These are phyloP conservation scores for Dendroctonus ponderosae DNA, from an alignment of 1,140 invertebrate species.

Conservation along the genomic window DNA sequence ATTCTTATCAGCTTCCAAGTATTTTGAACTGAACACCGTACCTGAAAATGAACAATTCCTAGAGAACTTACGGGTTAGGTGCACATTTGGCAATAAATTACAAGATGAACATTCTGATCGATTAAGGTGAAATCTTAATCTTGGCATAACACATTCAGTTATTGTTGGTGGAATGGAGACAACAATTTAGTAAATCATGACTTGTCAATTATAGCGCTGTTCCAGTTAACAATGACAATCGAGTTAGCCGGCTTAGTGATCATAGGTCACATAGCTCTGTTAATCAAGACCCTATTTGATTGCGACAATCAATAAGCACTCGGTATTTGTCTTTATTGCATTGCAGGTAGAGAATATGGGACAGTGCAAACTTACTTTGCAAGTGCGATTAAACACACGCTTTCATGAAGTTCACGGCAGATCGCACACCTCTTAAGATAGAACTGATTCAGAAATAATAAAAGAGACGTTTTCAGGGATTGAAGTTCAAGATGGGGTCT, in stretches of 20 bases:
- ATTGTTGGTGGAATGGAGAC: background rate
- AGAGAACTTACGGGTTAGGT: background rate
- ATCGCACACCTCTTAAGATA: too few relatives aligned
- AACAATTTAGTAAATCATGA: slow-evolving; percentile 8
- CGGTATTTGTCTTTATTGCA: background rate
- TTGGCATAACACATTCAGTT: background rate
- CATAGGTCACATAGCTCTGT: background rate
- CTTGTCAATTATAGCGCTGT: slow-evolving; percentile 4
- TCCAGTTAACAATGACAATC: slow-evolving; percentile 3
- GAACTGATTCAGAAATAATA: too few relatives aligned
- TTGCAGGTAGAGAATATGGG: too few relatives aligned
- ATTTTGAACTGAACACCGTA: slow-evolving; percentile 61
- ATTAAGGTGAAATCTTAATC: background rate
- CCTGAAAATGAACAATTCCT: slow-evolving; percentile 33
- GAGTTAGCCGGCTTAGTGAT: slow-evolving; percentile 5
- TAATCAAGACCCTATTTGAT: background rate
- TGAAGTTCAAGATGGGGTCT: too few relatives aligned
- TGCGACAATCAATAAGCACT: background rate
- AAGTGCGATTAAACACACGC: too few relatives aligned
- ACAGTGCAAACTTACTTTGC: too few relatives aligned
- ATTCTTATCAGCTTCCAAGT: slow-evolving; percentile 58
- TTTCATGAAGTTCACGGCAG: too few relatives aligned
- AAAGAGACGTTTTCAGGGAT: too few relatives aligned
- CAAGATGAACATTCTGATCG: background rate
- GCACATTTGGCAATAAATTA: too few relatives aligned